phyloP scores from a whole-genome alignment of 1,140 invertebrate species.

The Ceratitis capitata region DNA sequence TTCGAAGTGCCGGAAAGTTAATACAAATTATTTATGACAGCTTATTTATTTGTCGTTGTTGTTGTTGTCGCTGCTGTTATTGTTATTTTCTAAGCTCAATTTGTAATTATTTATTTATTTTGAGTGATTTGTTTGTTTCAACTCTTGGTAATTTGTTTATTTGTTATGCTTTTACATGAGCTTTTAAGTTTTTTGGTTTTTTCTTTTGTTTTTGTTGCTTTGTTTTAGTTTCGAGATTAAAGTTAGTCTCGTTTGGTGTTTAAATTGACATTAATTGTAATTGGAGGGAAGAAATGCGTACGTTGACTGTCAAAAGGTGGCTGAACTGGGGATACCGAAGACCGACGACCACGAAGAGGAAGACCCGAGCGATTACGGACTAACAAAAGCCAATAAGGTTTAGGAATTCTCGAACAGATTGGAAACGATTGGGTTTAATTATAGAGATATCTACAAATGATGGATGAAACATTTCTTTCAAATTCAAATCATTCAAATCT shows the following conservation, averaged over 20 bases:
- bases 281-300: no score
- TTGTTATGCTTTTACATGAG: background rate
- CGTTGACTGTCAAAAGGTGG: no score
- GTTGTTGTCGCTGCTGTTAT: no score
- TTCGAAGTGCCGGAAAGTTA: background rate
- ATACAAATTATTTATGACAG: constrained; percentile 12
- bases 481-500: no score
- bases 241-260: background rate
- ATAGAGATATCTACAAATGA: no score
- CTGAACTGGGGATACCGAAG: no score
- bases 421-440: no score
- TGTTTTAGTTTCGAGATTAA: background rate
- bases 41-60: background rate
- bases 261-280: background rate
- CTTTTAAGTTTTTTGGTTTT: background rate
- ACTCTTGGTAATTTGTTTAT: constrained; percentile 10
- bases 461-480: no score
- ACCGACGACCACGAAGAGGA: no score
- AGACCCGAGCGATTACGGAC: no score
- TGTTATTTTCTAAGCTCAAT: background rate
- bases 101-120: constrained; percentile 32
- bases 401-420: no score
- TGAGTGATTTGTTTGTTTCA: constrained; percentile 21
- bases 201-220: background rate
- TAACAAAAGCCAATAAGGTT: no score